Conservation (phyloP, 2,888 invertebrate genomes). For the Sycophila texana region DNA sequence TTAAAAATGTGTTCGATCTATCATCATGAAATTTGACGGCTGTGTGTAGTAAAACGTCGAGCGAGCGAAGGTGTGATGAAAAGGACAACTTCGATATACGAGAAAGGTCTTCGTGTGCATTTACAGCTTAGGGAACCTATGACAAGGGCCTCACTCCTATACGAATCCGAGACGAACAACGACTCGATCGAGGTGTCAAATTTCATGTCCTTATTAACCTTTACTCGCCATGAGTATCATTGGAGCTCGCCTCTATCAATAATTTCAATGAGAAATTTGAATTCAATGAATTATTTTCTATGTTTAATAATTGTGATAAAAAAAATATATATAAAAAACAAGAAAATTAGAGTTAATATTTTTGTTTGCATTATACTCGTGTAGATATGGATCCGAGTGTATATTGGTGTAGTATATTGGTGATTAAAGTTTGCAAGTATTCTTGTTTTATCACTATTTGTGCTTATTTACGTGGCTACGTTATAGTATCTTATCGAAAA, state of each 20-base stretch:
- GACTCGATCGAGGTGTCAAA: slow-evolving; percentile 19
- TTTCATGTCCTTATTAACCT: slow-evolving; percentile 56
- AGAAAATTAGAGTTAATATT: too few species aligned
- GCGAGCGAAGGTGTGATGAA: background rate
- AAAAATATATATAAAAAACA: too few species aligned
- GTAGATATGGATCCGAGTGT: too few species aligned
- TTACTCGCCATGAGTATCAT: slow-evolving; percentile 41
- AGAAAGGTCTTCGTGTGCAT: slow-evolving; percentile 3
- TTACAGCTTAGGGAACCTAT: background rate
- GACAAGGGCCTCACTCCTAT: too few species aligned
- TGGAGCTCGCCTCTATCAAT: background rate
- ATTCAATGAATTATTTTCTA: too few species aligned
- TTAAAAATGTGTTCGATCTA: too few species aligned
- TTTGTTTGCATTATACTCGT: too few species aligned
- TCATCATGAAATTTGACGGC: background rate
- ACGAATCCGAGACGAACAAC: background rate
- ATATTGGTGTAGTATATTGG: too few species aligned
- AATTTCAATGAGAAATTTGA: background rate
- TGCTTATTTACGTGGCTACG: too few species aligned
- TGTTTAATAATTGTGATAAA: too few species aligned
- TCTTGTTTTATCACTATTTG: too few species aligned
- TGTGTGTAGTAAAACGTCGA: background rate
- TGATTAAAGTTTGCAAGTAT: too few species aligned
- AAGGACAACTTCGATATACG: background rate
- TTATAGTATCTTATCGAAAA: background rate